Conservation (phyloP, 2,113 vertebrate species). For the Oxygymnocypris stewartii region DNA sequence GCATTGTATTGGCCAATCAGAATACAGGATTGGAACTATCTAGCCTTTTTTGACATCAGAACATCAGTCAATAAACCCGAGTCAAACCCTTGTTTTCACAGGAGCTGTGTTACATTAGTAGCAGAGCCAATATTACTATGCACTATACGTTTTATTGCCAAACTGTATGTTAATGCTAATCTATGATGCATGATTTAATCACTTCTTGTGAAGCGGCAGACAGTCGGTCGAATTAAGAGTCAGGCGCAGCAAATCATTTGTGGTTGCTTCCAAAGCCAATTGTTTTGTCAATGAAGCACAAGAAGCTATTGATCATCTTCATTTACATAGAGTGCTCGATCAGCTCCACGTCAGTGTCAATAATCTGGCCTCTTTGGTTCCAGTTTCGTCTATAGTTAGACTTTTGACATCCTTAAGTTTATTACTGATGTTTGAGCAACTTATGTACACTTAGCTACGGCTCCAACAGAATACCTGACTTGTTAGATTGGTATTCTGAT, state of each 20-base stretch:
- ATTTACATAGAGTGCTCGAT: constrained; percentile 41
- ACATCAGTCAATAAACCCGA: constrained; percentile 39
- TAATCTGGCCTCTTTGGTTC: not conserved
- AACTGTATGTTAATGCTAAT: constrained; percentile 37
- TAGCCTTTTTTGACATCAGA: constrained; percentile 40
- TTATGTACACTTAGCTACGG: too few relatives aligned
- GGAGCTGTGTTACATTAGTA: constrained; percentile 32
- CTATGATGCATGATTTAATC: constrained; percentile 45
- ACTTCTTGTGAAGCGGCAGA: constrained; percentile 31
- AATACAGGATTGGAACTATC: not conserved
- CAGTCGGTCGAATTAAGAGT: constrained; percentile 48
- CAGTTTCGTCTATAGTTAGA: constrained; percentile 15
- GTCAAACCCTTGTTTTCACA: constrained; percentile 43
- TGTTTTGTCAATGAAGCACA: constrained; percentile 50
- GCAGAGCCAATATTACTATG: not conserved
- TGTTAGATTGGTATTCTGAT: constrained; percentile 8
- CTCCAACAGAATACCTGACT: constrained; percentile 9
- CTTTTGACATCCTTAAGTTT: not conserved
- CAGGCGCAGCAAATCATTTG: constrained; percentile 45
- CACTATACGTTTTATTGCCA: constrained; percentile 25
- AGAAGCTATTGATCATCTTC: constrained; percentile 52
- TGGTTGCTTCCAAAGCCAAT: constrained; percentile 45
- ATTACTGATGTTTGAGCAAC: constrained; percentile 4
- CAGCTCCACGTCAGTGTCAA: constrained; percentile 28
- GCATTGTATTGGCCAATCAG: not conserved